Base-by-base conservation (phyloP, 1,140 invertebrate genomes). In the Drosophila ogumai region DNA sequence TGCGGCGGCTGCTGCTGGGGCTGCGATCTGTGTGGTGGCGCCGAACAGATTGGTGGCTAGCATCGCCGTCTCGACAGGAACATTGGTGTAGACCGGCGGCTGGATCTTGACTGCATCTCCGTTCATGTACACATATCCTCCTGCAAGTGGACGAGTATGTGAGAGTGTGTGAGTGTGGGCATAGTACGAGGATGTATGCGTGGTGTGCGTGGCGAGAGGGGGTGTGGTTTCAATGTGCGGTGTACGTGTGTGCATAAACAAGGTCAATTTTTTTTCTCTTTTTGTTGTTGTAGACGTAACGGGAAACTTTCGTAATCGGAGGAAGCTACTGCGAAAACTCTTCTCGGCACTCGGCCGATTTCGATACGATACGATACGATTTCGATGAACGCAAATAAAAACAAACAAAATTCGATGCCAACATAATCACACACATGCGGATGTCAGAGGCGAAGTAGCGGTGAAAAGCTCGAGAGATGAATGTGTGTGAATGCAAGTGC, bases 21-120 rank as follows among this genome's bases (percentile, higher is more conserved):
- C 91, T 80, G 87, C 90, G 68, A 92, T 87, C 75, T 91, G 91
- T 61, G 91, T 88, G 43, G 91, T 79, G 31, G 80, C 71, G 50
- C 79, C 81, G 73, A 90, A 92, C 67, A 92, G 46, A 79, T 91
- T 91, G 34, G 91, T 91, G 57, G 87, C 85, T 84, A 92, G 79
- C 88, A 92, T 91, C 72, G 90, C 91, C 84, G 91, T 90, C 64
- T 92, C 91, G 75, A 92, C 91, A 86, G 91, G 91, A 81, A 92
- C 91, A 86, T 91, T 91, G 46, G 91, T 79, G 59, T 91, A 91
- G 49, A 92, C 82, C 58, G 82, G 76, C 82, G 72, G 90, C 72
- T 85, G 91, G 75, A 92, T 81, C 64, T 92, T 92, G 63, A 92
- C 88, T 77, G 85, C 82, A 92, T 92, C 91, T 77, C 88, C 91